These are phyloP conservation scores for Microtus oregoni DNA, from an alignment of 2,113 vertebrate genomes.

Conservation along the genomic window DNA sequence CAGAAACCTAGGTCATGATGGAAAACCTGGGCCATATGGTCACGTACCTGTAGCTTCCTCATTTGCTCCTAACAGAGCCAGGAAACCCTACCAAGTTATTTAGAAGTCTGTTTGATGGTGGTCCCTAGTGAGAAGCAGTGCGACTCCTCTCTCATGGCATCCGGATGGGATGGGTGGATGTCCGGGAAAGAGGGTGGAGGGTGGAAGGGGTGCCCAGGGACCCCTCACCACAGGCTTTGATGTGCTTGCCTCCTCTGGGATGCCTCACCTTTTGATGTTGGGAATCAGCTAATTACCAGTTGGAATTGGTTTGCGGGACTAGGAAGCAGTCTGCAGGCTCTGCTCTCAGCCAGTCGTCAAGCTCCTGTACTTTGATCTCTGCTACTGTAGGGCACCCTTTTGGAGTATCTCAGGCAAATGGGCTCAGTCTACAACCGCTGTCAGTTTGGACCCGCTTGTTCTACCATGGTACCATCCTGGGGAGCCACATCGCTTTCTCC, in stretches of 20 bases:
- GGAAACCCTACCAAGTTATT: constrained; percentile 83
- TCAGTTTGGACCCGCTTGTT: neutral
- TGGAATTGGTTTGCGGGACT: constrained; percentile 81
- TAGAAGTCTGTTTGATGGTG: constrained; percentile 88
- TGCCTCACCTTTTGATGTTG: constrained; percentile 86
- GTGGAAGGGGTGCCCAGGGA: constrained; percentile 58
- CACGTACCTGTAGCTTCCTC: constrained; percentile 54
- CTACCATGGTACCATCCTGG: neutral
- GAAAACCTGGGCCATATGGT: constrained; percentile 63
- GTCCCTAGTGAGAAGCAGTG: constrained; percentile 81
- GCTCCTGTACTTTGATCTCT: constrained; percentile 83
- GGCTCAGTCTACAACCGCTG: neutral
- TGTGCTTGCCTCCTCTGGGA: constrained; percentile 83
- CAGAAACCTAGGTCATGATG: neutral
- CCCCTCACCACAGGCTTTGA: constrained; percentile 83
- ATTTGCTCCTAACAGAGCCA: constrained; percentile 73
- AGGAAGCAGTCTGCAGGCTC: constrained; percentile 80
- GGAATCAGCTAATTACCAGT: constrained; percentile 85
- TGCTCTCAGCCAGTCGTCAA: constrained; percentile 69
- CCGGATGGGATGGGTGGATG: constrained; percentile 80
- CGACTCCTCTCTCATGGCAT: constrained; percentile 71
- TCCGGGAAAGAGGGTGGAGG: constrained; percentile 78
- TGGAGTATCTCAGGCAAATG: constrained; percentile 34
- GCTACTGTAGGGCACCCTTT: constrained; percentile 75
- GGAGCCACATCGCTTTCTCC: neutral